Percentiles rank a stretch among this genome's conserved stretches.
These are phyloP conservation scores for Alca torda DNA, from an alignment of 2,797 vertebrate genomes.

Conservation along the genomic window DNA sequence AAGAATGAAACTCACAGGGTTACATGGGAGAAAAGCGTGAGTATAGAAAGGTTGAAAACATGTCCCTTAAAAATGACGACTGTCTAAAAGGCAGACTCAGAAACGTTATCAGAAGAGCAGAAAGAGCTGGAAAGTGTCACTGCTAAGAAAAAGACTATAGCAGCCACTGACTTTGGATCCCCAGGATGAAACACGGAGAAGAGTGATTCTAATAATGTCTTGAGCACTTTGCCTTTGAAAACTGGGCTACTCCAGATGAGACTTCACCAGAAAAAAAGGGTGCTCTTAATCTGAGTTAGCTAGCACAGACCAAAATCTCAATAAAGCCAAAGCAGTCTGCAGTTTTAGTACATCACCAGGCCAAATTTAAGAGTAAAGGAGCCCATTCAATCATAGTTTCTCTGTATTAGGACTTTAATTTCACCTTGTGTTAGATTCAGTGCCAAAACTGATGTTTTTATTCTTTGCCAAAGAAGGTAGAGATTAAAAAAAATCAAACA, in stretches of 20 bases:
- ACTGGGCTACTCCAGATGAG: not conserved
- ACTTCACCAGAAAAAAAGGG: not conserved
- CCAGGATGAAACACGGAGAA: not conserved
- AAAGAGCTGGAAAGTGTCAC: not conserved
- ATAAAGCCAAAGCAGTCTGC: not conserved
- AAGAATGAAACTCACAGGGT: constrained; percentile 71
- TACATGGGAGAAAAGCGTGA: constrained; percentile 71
- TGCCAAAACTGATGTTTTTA: not conserved
- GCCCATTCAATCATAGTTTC: not conserved
- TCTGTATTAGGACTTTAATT: not conserved
- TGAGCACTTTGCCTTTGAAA: not conserved
- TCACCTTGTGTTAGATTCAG: not conserved
- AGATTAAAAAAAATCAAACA: not conserved
- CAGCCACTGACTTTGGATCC: not conserved
- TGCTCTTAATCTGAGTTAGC: not conserved
- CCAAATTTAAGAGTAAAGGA: not conserved
- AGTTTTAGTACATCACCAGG: not conserved
- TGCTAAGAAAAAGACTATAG: not conserved
- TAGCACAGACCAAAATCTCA: not conserved
- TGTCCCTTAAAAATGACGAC: constrained; percentile 36
- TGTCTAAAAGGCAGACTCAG: constrained; percentile 4
- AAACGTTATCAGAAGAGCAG: not conserved
- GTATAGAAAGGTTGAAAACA: constrained; percentile 61
- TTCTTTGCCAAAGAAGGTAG: not conserved
- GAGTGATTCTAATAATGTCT: not conserved